A percentile compares a stretch with the other conserved stretches of the same genome.
Evolutionary conservation across 2,888 invertebrate species (phyloP).

Genomic region (Ariolimax columbianus): DNA sequence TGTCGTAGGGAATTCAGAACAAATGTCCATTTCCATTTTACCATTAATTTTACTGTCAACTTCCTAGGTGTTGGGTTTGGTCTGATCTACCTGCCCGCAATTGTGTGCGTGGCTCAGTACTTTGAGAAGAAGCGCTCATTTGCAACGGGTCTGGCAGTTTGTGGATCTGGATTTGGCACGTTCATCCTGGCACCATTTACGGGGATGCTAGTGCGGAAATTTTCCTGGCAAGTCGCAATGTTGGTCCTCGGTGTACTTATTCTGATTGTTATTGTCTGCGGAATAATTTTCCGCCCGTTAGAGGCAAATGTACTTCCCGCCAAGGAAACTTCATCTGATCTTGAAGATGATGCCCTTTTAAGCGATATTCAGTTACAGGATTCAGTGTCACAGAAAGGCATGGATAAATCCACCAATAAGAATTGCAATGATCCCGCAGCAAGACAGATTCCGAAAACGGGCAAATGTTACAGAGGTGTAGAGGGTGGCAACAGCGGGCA

Average conservation of each 20-base stretch:
- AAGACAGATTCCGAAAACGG: no score
- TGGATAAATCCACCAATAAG: no score
- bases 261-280: conserved; percentile 92
- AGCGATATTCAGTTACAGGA: background rate
- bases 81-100: conserved; percentile 97
- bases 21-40: no score
- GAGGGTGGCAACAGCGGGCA: no score
- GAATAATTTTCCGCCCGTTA: conserved; percentile 92
- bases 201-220: conserved; percentile 83
- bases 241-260: conserved; percentile 90
- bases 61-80: conserved; percentile 93
- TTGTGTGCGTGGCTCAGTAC: conserved; percentile 97
- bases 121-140: conserved; percentile 95
- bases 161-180: conserved; percentile 97
- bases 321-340: background rate
- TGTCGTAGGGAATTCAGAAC: no score
- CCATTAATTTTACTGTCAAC: conserved; percentile 58
- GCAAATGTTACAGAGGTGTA: no score
- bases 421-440: background rate
- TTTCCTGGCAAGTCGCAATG: conserved; percentile 93
- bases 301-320: conserved; percentile 79
- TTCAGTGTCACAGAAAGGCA: background rate
- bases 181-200: conserved; percentile 88
- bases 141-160: conserved; percentile 96
- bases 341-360: background rate